A percentile compares a stretch with the other conserved stretches of the same genome.
phyloP scores from a whole-genome alignment of 2,888 invertebrate genomes.

The Teinopalpus imperialis region DNA sequence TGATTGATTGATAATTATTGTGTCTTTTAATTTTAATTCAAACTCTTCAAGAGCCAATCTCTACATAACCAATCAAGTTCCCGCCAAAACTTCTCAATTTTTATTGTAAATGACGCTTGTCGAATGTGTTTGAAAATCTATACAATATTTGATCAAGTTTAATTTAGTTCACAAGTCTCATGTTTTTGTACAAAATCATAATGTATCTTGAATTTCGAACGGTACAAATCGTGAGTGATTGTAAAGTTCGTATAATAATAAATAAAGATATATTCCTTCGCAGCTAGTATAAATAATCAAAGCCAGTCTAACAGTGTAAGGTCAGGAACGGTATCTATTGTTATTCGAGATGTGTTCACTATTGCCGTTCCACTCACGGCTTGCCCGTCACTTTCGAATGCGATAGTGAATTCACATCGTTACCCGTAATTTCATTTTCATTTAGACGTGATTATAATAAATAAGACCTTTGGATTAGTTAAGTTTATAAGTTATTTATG shows the following conservation, averaged over 20 bases:
- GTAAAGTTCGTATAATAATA: not conserved
- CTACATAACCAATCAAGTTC: too few relatives aligned
- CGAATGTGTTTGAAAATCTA: not conserved
- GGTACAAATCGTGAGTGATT: conserved; percentile 7
- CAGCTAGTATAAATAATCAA: conserved; percentile 11
- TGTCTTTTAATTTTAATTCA: too few relatives aligned
- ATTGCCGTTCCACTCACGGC: conserved; percentile 59
- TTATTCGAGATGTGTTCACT: conserved; percentile 51
- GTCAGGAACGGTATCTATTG: conserved; percentile 49
- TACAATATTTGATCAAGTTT: not conserved
- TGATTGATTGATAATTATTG: too few relatives aligned
- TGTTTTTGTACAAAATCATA: too few relatives aligned
- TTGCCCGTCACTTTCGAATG: conserved; percentile 67
- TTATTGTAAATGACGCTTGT: too few relatives aligned
- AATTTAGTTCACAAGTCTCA: too few relatives aligned
- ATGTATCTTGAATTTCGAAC: conserved; percentile 15
- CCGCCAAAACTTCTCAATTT: too few relatives aligned
- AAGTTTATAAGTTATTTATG: conserved; percentile 7
- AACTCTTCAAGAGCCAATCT: too few relatives aligned
- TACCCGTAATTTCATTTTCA: conserved; percentile 63
- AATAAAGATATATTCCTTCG: conserved; percentile 11
- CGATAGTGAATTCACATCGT: conserved; percentile 50
- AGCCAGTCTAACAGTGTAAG: conserved; percentile 37
- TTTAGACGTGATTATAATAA: conserved; percentile 47
- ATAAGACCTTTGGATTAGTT: conserved; percentile 26